A percentile compares a stretch with the other conserved stretches of the same genome.
Evolutionary conservation across 30 jellyfish, hydroid and myxozoan species (phyloP).

Genomic region (Aurelia aurita complex sp. Pacific): DNA sequence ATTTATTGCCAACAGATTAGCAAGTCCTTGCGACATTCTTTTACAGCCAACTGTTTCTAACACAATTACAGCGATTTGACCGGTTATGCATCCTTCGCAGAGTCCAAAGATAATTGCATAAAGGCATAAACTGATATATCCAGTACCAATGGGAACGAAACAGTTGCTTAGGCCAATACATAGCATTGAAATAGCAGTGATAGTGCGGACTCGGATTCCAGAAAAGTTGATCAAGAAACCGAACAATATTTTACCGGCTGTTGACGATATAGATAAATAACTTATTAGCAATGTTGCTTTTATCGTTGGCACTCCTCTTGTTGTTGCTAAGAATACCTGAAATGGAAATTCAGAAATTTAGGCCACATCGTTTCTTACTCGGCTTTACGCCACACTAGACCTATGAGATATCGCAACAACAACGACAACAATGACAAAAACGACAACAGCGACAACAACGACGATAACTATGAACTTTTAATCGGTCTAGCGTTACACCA

Average conservation of each 20-base stretch:
- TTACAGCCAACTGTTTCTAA: constrained; percentile 50
- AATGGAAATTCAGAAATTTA: not conserved
- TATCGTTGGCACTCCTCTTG: constrained; percentile 40
- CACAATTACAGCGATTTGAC: constrained; percentile 66
- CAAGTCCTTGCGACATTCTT: constrained; percentile 58
- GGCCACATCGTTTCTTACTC: too few relatives aligned
- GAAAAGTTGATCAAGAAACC: constrained; percentile 47
- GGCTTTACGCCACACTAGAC: not conserved
- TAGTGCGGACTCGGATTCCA: constrained; percentile 29
- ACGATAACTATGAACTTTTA: too few relatives aligned
- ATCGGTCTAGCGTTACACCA: too few relatives aligned
- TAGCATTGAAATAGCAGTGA: constrained; percentile 56
- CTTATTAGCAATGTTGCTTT: constrained; percentile 57
- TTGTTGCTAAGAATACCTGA: constrained; percentile 46
- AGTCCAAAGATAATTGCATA: constrained; percentile 54
- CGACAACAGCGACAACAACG: too few relatives aligned
- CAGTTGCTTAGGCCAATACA: constrained; percentile 63
- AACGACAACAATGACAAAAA: too few relatives aligned
- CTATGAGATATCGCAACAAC: not conserved
- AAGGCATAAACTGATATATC: constrained; percentile 8
- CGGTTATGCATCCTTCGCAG: constrained; percentile 68
- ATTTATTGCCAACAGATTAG: constrained; percentile 38
- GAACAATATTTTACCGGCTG: constrained; percentile 56
- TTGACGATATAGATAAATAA: constrained; percentile 52
- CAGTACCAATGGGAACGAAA: constrained; percentile 36